These are phyloP conservation scores for Strongylocentrotus purpuratus DNA, from an alignment of 35 echinoderm and acorn worm genomes.

Conservation along the genomic window DNA sequence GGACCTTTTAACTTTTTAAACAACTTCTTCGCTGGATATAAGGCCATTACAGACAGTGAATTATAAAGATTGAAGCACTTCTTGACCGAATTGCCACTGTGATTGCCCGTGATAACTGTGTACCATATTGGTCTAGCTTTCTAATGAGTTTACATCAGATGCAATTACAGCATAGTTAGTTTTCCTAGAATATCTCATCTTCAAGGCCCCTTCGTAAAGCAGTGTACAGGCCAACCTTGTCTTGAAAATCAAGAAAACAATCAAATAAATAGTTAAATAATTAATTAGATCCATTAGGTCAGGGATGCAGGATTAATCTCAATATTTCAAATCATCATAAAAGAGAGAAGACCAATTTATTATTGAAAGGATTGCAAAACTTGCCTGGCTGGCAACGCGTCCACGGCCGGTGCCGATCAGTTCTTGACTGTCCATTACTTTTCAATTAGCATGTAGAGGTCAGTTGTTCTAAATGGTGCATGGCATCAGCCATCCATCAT, in stretches of 20 bases:
- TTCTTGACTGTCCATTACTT: conserved; percentile 9
- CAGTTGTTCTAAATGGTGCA: conserved; percentile 10
- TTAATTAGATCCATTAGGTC: not conserved
- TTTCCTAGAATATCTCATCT: not conserved
- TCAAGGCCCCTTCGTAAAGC: not conserved
- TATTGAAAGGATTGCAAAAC: not conserved
- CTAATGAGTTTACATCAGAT: not conserved
- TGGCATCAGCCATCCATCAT: not conserved
- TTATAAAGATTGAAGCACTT: too few species aligned
- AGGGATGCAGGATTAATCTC: not conserved
- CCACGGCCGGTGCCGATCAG: not conserved
- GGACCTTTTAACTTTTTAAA: too few species aligned
- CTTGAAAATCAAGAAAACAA: not conserved
- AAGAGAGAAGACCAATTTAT: not conserved
- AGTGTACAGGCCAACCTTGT: not conserved
- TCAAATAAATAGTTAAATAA: not conserved
- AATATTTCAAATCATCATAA: not conserved
- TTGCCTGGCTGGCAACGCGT: not conserved
- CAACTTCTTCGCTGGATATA: too few species aligned
- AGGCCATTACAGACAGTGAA: too few species aligned
- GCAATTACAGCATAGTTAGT: not conserved
- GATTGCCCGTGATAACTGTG: too few species aligned
- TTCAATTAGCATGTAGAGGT: conserved; percentile 3
- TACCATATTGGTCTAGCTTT: not conserved
- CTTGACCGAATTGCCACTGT: too few species aligned